Conservation (phyloP, 2,113 vertebrate species). For the Salvator merianae region DNA sequence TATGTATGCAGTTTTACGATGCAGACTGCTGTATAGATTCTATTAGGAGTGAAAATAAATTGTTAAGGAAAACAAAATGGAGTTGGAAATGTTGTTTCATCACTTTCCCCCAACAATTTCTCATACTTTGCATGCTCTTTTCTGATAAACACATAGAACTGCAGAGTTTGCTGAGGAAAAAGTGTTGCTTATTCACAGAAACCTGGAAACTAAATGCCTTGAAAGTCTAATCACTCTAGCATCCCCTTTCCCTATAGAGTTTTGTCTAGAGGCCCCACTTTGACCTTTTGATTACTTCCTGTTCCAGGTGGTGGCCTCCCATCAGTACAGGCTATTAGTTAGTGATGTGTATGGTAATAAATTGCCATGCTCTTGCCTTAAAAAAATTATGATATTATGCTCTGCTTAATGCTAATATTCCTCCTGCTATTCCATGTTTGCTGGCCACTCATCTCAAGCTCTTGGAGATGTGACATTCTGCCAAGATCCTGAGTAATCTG, state of each 20-base stretch:
- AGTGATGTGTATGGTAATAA: conserved; percentile 13
- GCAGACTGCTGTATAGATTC: too few relatives aligned
- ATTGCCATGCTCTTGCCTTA: background rate
- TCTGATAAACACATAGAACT: too few relatives aligned
- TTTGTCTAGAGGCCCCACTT: conserved; percentile 21
- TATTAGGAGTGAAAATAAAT: too few relatives aligned
- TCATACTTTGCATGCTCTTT: too few relatives aligned
- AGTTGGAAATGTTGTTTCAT: too few relatives aligned
- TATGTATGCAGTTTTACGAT: too few relatives aligned
- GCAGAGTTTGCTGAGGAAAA: background rate
- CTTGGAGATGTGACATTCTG: conserved; percentile 44
- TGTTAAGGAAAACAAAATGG: too few relatives aligned
- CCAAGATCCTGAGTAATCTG: conserved; percentile 64
- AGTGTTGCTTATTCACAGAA: background rate
- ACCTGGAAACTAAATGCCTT: background rate
- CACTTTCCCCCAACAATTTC: too few relatives aligned
- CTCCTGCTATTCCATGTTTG: conserved; percentile 29
- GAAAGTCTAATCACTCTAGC: background rate
- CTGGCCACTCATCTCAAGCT: conserved; percentile 15
- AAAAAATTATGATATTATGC: background rate
- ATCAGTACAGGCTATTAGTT: conserved; percentile 7
- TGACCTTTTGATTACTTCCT: conserved; percentile 27
- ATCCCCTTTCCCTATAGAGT: background rate
- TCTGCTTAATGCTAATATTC: conserved; percentile 39
- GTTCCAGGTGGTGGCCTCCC: background rate